Evolutionary conservation across 2,888 invertebrate species (phyloP).

Genomic region (Hirtodrosophila confusa): DNA sequence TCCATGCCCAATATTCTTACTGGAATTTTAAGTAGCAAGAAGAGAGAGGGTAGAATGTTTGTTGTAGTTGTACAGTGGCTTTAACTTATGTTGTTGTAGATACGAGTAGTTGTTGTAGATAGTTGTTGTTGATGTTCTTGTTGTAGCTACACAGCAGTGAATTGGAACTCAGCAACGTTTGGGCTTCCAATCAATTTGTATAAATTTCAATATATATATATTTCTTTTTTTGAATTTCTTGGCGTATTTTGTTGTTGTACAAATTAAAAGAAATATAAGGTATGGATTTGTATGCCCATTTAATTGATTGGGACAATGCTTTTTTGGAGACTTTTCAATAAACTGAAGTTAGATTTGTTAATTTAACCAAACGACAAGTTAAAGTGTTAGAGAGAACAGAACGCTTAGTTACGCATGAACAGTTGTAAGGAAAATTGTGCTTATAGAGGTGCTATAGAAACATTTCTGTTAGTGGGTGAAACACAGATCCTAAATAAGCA

Average conservation of each 20-base stretch:
- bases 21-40: slow-evolving; percentile 82
- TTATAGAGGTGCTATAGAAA: slow-evolving; percentile 24
- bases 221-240: slow-evolving; percentile 30
- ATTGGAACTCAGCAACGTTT: slow-evolving; percentile 45
- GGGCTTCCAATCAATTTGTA: slow-evolving; percentile 60
- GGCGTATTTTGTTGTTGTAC: slow-evolving; percentile 6
- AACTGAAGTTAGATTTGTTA: slow-evolving; percentile 27
- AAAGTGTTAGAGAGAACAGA: slow-evolving; percentile 29
- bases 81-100: slow-evolving; percentile 43
- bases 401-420: slow-evolving; percentile 22
- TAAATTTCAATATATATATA: slow-evolving; percentile 32
- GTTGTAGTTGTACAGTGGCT: slow-evolving; percentile 63
- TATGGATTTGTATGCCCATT: slow-evolving; percentile 33
- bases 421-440: slow-evolving; percentile 24
- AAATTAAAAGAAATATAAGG: slow-evolving; percentile 34
- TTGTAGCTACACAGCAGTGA: slow-evolving; percentile 59
- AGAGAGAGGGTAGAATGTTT: slow-evolving; percentile 79
- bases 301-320: slow-evolving; percentile 12
- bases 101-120: slow-evolving; percentile 48
- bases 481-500: not conserved
- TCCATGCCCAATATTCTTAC: slow-evolving; percentile 85
- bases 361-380: slow-evolving; percentile 16
- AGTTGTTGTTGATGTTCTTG: slow-evolving; percentile 34
- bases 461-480: slow-evolving; percentile 11
- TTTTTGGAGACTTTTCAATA: slow-evolving; percentile 19